Evolutionary conservation across 2,888 invertebrate genomes (phyloP).

Genomic region (Beris chalybata): DNA sequence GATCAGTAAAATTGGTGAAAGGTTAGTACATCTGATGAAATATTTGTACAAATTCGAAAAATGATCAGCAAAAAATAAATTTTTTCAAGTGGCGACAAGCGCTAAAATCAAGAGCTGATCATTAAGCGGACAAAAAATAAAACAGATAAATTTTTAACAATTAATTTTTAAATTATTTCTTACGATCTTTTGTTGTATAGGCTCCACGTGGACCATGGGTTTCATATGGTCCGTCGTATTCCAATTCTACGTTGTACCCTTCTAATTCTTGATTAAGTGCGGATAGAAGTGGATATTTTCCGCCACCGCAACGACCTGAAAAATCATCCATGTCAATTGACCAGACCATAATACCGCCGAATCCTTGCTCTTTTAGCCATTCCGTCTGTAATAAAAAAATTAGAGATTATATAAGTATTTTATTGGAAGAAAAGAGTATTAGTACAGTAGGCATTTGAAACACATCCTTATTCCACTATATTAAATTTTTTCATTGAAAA

Average conservation of each 20-base stretch:
- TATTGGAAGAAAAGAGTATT: too few species aligned
- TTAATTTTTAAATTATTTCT: conserved; percentile 55
- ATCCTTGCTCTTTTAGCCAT: conserved; percentile 91
- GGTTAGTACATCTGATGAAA: too few species aligned
- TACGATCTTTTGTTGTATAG: conserved; percentile 88
- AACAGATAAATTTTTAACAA: neutral
- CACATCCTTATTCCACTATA: too few species aligned
- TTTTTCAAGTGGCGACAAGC: too few species aligned
- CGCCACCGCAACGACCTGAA: conserved; percentile 84
- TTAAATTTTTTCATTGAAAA: too few species aligned
- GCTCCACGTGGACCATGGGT: conserved; percentile 68
- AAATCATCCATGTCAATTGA: conserved; percentile 96
- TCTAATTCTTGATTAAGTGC: conserved; percentile 84
- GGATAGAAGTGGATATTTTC: conserved; percentile 85
- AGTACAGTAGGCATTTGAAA: too few species aligned
- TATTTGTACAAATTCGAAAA: too few species aligned
- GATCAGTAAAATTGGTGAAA: too few species aligned
- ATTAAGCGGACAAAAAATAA: too few species aligned
- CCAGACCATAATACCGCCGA: conserved; percentile 97
- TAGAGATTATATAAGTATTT: too few species aligned
- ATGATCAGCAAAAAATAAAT: too few species aligned
- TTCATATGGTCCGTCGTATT: conserved; percentile 87
- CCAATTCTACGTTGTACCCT: conserved; percentile 77
- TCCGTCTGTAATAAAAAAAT: conserved; percentile 66
- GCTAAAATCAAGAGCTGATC: too few species aligned